Evolutionary conservation across 2,888 invertebrate genomes (phyloP).

Genomic region (Lamproptera curius): DNA sequence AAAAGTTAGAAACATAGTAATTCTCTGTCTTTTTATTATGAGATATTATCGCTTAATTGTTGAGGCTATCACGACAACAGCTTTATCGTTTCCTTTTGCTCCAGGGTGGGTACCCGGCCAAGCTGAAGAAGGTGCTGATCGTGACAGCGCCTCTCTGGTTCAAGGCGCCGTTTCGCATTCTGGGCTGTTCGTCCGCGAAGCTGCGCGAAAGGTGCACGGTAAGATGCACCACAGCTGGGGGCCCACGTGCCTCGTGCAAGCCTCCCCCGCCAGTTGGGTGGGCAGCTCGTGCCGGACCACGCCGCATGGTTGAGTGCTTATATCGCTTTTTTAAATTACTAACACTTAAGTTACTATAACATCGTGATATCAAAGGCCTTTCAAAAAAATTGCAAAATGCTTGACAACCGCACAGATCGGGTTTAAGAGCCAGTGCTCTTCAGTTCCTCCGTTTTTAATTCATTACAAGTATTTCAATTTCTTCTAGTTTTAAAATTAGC

Average conservation of each 20-base stretch:
- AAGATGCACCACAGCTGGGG: conserved; percentile 91
- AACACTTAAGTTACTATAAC: no score
- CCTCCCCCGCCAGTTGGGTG: conserved; percentile 93
- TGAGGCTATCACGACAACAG: not conserved
- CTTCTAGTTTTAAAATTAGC: no score
- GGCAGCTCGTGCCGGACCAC: conserved; percentile 92
- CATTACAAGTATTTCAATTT: no score
- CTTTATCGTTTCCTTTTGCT: conserved; percentile 32
- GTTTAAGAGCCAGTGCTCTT: no score
- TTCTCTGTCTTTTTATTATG: no score
- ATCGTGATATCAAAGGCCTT: no score
- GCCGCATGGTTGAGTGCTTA: conserved; percentile 98
- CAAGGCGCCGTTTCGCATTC: conserved; percentile 97
- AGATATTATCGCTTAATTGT: not conserved
- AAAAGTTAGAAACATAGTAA: not conserved
- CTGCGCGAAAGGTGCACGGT: conserved; percentile 97
- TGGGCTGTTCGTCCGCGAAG: conserved; percentile 97
- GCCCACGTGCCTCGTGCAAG: conserved; percentile 94
- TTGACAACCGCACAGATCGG: no score
- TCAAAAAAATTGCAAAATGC: no score
- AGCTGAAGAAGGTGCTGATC: conserved; percentile 97
- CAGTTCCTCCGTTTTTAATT: no score
- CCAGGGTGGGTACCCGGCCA: conserved; percentile 98
- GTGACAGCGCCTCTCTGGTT: conserved; percentile 99
- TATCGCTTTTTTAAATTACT: no score